phyloP scores from a whole-genome alignment of 2,797 vertebrate genomes.

The Benthosema pterotum region DNA sequence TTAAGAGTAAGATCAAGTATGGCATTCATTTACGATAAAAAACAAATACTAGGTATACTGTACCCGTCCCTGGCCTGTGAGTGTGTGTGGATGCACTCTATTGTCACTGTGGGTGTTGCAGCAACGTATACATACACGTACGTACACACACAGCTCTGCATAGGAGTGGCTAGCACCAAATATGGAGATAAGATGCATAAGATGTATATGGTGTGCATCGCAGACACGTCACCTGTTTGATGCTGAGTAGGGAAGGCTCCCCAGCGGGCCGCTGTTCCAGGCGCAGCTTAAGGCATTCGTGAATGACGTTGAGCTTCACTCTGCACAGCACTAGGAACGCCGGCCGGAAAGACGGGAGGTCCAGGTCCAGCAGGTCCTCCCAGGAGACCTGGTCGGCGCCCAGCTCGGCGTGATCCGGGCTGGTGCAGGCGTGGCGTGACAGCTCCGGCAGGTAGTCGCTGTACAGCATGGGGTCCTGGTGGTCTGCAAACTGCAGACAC shows the following conservation, averaged over 20 bases:
- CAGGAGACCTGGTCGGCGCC: conserved; percentile 87
- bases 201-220: no score
- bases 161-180: no score
- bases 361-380: conserved; percentile 93
- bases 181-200: no score
- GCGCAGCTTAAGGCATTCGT: conserved; percentile 97
- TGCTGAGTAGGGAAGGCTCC: conserved; percentile 95
- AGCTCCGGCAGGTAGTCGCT: conserved; percentile 93
- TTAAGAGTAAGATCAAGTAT: no score
- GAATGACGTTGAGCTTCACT: conserved; percentile 96
- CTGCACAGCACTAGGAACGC: conserved; percentile 96
- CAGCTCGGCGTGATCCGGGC: conserved; percentile 75
- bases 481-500: conserved; percentile 87
- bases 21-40: no score
- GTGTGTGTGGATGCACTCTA: no score
- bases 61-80: no score
- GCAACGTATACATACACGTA: no score
- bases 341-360: conserved; percentile 94
- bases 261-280: conserved; percentile 96
- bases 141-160: no score
- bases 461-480: conserved; percentile 93
- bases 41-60: no score
- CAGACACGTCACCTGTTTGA: conserved; percentile 83
- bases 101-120: no score
- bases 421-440: conserved; percentile 77